phyloP scores from a whole-genome alignment of 2,797 vertebrate species.

The Euphonia xanthogaster region DNA sequence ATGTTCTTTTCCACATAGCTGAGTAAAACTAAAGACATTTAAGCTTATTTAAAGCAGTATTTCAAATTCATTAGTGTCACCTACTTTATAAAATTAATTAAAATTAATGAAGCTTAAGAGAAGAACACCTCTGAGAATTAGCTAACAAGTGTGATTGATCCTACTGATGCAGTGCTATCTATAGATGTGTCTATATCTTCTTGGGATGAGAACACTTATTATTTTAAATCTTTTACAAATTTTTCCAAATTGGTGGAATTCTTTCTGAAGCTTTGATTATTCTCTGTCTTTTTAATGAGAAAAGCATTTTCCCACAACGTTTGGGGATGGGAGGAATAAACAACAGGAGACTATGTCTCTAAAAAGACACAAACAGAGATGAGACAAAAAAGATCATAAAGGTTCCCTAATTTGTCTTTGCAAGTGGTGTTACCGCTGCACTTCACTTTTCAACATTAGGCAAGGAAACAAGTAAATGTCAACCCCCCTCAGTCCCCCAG shows the following conservation, averaged over 20 bases:
- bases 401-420: not conserved
- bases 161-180: not conserved
- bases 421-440: not conserved
- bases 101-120: not conserved
- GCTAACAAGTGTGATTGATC: not conserved
- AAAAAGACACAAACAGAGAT: too few relatives aligned
- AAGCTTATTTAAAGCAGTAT: not conserved
- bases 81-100: not conserved
- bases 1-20: not conserved
- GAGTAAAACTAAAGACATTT: not conserved
- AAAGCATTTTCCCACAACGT: not conserved
- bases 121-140: not conserved
- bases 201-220: not conserved
- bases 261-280: not conserved
- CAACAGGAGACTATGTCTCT: not conserved
- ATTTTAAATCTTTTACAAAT: not conserved
- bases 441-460: not conserved
- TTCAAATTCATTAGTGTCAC: not conserved
- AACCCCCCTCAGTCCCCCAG: accelerated
- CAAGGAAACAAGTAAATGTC: not conserved
- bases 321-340: not conserved
- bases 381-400: not conserved
- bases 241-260: not conserved
- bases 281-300: not conserved
- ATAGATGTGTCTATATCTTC: too few relatives aligned